Conservation (phyloP, 2,888 invertebrate genomes). For the Drosophila meridionalis region DNA sequence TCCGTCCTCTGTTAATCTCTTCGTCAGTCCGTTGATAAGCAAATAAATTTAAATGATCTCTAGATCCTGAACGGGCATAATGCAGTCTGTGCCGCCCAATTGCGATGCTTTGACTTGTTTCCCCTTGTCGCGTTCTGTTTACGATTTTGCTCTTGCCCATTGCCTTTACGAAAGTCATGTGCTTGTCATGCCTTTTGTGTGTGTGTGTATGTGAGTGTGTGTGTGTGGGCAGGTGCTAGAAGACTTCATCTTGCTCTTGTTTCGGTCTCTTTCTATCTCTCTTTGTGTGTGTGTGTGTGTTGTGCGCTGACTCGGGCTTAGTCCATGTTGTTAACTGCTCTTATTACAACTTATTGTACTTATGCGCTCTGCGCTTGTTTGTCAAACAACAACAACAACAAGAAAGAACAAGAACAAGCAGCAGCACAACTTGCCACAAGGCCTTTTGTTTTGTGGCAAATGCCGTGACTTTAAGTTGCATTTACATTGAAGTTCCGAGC, state of each 20-base stretch:
- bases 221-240: conserved; percentile 39
- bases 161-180: conserved; percentile 31
- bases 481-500: conserved; percentile 64
- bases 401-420: conserved; percentile 1
- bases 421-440: conserved; percentile 31
- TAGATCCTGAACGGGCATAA: background rate
- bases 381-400: conserved; percentile 37
- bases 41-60: background rate
- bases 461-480: conserved; percentile 66
- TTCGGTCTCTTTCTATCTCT: background rate
- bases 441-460: conserved; percentile 48
- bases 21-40: background rate
- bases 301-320: conserved; percentile 46
- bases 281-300: conserved; percentile 22
- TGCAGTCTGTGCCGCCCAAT: background rate
- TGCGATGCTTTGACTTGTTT: too few relatives aligned
- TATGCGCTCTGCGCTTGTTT: conserved; percentile 71
- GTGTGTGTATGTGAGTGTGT: conserved; percentile 9
- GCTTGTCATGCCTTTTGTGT: conserved; percentile 35
- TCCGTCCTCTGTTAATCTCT: background rate
- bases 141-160: conserved; percentile 2
- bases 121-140: conserved; percentile 6
- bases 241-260: conserved; percentile 47
- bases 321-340: conserved; percentile 76
- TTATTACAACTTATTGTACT: conserved; percentile 80